Base-by-base conservation (phyloP, 2,113 vertebrate genomes). In the Sinocyclocheilus anophthalmus region DNA sequence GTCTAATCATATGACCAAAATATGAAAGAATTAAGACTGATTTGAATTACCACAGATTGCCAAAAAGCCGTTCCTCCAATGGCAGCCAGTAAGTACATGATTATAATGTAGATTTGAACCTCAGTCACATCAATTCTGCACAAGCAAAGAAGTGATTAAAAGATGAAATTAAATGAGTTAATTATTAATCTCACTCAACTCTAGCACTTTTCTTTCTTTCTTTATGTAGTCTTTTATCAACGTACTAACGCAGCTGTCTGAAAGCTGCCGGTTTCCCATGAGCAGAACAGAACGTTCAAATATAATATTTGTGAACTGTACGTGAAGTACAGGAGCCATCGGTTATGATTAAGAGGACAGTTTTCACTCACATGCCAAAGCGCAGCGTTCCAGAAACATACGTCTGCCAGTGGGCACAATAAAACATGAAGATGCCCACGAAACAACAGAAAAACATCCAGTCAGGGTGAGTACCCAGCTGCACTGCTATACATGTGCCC, bases 391-490 rank as follows among this genome's bases (percentile, higher is more conserved):
- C 96, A 13, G 96, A 97, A 85, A 97, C 96, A 26, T 97, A 97
- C 0, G 96, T 97, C 93, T 97, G 96, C 96, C 96, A 97, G 24
- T 97, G 96, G 0, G 96, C 96, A 89, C 96, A 97, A 94, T 97
- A 97, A 92, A 97, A 97, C 96, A 97, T 97, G 92, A 97, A 97
- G 0, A 96, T 96, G 83, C 95, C 96, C 90, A 95, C 96, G 91
- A 97, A 97, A 94, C 96, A 97, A 91, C 96, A 96, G 93, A 97
- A 97, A 93, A 97, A 97, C 96, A 97, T 97, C 96, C 96, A 97
- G 83, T 96, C 96, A 86, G 96, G 96, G 88, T 97, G 94, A 42
- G 96, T 96, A 18, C 96, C 96, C 92, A 97, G 94, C 84, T 96
- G 96, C 67, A 96, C 95, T 37, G 96, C 94, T 90, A 97, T 95